Evolutionary conservation across 2,113 vertebrate species (phyloP).

Genomic region (Myxocyprinus asiaticus): DNA sequence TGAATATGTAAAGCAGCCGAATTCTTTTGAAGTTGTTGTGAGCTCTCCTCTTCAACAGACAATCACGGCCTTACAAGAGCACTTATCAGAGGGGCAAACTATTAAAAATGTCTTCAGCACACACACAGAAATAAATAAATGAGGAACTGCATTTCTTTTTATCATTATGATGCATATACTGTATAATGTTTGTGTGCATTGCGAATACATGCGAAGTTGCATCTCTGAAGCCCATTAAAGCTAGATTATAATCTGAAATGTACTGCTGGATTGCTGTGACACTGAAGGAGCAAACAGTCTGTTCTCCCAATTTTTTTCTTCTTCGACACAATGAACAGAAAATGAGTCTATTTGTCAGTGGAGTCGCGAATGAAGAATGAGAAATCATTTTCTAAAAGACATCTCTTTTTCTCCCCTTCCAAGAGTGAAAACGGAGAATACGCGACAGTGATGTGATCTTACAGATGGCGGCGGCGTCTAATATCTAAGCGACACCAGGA

Average conservation of each 20-base stretch:
- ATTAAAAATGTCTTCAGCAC: background rate
- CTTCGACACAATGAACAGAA: conserved; percentile 62
- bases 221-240: background rate
- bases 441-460: conserved; percentile 68
- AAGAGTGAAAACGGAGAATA: conserved; percentile 69
- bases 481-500: conserved; percentile 90
- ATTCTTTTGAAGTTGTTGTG: conserved; percentile 49
- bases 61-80: background rate
- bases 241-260: conserved; percentile 47
- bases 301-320: conserved; percentile 34
- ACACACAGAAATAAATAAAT: background rate
- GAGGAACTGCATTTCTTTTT: background rate
- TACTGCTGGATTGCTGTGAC: conserved; percentile 25
- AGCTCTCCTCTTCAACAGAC: conserved; percentile 34
- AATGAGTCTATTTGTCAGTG: conserved; percentile 58
- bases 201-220: background rate
- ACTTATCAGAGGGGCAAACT: conserved; percentile 5
- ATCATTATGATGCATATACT: background rate
- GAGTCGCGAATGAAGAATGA: conserved; percentile 68
- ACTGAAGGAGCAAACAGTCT: conserved; percentile 21
- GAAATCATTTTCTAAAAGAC: conserved; percentile 74
- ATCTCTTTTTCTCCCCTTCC: conserved; percentile 47
- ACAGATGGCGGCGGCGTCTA: conserved; percentile 90
- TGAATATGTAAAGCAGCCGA: conserved; percentile 70
- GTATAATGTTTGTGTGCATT: background rate